A percentile compares a stretch with the other conserved stretches of the same genome.
phyloP scores from a whole-genome alignment of 2,888 invertebrate species.

The Drosophila meridionalis region DNA sequence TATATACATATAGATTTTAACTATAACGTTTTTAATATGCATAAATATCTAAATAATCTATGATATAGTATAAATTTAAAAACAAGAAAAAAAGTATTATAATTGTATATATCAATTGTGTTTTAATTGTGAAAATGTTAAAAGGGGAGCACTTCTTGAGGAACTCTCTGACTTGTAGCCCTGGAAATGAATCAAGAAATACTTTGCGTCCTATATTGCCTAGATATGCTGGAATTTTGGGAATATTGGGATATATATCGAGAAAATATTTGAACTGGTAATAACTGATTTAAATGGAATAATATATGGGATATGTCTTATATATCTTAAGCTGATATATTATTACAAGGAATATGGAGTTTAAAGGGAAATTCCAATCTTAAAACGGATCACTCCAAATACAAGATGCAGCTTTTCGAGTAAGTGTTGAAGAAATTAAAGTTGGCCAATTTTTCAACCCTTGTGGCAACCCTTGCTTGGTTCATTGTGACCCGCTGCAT shows the following conservation, averaged over 20 bases:
- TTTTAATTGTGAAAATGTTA: too few relatives aligned
- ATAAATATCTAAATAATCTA: constrained; percentile 36
- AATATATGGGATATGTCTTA: too few relatives aligned
- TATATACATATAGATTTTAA: constrained; percentile 19
- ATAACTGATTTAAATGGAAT: too few relatives aligned
- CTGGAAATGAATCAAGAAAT: too few relatives aligned
- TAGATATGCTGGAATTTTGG: not conserved
- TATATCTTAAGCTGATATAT: too few relatives aligned
- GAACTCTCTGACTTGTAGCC: too few relatives aligned
- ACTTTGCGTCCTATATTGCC: too few relatives aligned
- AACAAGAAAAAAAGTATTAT: constrained; percentile 48
- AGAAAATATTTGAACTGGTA: too few relatives aligned
- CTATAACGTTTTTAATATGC: constrained; percentile 29
- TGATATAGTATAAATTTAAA: constrained; percentile 47
- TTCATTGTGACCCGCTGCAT: not conserved
- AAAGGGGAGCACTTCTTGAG: too few relatives aligned
- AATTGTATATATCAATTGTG: constrained; percentile 23
- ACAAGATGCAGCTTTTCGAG: not conserved
- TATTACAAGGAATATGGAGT: too few relatives aligned
- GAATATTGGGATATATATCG: not conserved
- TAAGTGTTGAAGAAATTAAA: not conserved
- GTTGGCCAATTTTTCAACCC: constrained; percentile 6
- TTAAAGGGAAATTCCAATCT: not conserved
- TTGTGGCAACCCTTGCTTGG: not conserved
- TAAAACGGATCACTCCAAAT: not conserved